Evolutionary conservation across 2,888 invertebrate genomes (phyloP), one percentile per base, ranked within the genome.

Genomic region (Argyresthia albistria): DNA sequence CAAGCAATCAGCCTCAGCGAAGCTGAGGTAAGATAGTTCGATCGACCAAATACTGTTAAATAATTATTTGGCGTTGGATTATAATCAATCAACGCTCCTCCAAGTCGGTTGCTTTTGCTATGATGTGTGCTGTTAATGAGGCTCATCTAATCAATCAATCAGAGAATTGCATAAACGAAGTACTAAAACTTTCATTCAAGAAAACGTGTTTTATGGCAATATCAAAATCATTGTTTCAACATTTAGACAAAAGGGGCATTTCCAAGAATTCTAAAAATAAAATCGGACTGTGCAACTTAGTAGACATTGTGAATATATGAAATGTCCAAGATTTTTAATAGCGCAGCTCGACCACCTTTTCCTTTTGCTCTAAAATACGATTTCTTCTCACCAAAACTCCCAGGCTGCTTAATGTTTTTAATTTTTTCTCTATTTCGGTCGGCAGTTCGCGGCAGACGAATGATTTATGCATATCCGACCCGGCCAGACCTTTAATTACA

Each of bases 381-480:
- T 48, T 48, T 43, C 35, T 51, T 25, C 25, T 25, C 42, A 43
- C 45, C 49, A 53, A 39, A 52, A 57, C 55, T 60, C 59, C 54
- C 56, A 57, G 55, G 57, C 54, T 54, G 68, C 75, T 83, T 82
- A 81, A 83, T 81, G 83, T 82, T 76, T 84, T 81, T 73, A 82
- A 78, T 86, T 86, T 87, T 87, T 87, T 86, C 81, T 86, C 86
- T 86, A 86, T 86, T 86, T 87, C 82, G 84, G 83, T 75, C 82
- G 78, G 80, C 78, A 81, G 86, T 83, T 86, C 75, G 83, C 83
- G 69, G 84, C 83, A 76, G 79, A 77, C 74, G 73, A 72, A 82
- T 87, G 87, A 87, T 87, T 87, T 87, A 87, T 87, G 87, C 87
- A 87, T 83, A 84, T 84, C 73, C 82, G 78, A 82, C 75, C 75